Base-by-base conservation (phyloP, 2,888 invertebrate genomes). In the Ectobius pallidus region DNA sequence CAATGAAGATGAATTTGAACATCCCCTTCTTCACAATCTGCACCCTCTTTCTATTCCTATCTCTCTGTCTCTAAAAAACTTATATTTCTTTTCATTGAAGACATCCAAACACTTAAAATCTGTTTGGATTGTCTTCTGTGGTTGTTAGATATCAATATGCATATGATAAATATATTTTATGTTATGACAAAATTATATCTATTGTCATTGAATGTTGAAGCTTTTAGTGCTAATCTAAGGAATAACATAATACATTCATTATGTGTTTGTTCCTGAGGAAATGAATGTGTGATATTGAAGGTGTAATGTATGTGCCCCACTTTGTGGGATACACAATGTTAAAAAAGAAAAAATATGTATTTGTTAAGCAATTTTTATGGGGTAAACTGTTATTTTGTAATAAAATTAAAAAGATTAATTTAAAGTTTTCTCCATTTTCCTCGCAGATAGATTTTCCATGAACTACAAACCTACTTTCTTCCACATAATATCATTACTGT, bases 331-430 rank as follows among this genome's bases (percentile, higher is more conserved):
- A 42, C 52, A 58, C 27, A 46, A 14, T 55, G 46, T 70, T 70
- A 62, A 34, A 70, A 30, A 49, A 27, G 39, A 55, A 39, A 62
- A 68, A 67, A 68, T 34, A 72, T 32, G 42, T 68, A 69, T 73
- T 73, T 73, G 73, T 73, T 73, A 73, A 69, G 69, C 62, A 58
- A 73, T 73, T 73, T 73, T 73, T 73, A 73, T 73, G 69, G 71
- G 67, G 69, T 69, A 73, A 62, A 69, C 69, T 69, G 69, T 73
- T 73, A 73, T 73, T 73, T 73, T 69, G 63, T 69, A 73, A 73
- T 70, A 73, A 73, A 73, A 62, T 32, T 46, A 61, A 30, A 34
- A 71, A 34, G 22, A 70, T 25, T 22, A n/a, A 46, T 30, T 34
- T 7, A 34, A 34, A 34, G 11, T 11, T 34, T 34, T 7, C 34